Evolutionary conservation across 2,888 invertebrate species (phyloP).

Genomic region (Choristoneura rosaceana): DNA sequence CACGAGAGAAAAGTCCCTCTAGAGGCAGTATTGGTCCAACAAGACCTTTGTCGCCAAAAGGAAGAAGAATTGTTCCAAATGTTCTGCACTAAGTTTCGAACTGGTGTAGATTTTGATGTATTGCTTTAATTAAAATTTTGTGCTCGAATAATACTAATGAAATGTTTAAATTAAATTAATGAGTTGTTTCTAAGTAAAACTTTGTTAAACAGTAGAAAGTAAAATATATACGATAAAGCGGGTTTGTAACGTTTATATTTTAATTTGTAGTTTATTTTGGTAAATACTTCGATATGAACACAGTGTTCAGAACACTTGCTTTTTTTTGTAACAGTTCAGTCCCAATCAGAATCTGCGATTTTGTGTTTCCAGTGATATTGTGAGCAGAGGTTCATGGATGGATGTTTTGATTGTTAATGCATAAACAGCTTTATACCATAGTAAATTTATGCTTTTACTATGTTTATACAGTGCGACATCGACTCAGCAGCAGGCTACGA

Average conservation of each 20-base stretch:
- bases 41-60: conserved; percentile 1
- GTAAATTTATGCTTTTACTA: too few species aligned
- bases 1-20: not conserved
- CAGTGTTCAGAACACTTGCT: too few species aligned
- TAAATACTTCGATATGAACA: not conserved
- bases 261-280: not conserved
- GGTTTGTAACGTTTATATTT: conserved; percentile 1
- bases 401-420: too few species aligned
- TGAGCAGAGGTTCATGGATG: too few species aligned
- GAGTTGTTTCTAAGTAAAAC: conserved; percentile 2
- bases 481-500: too few species aligned
- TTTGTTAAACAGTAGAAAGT: not conserved
- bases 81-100: not conserved
- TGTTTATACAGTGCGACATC: too few species aligned
- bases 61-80: conserved; percentile 2
- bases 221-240: not conserved
- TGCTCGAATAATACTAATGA: not conserved
- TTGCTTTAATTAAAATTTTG: not conserved
- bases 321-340: too few species aligned
- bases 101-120: not conserved
- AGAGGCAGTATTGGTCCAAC: not conserved
- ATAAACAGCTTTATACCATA: too few species aligned
- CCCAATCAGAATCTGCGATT: too few species aligned
- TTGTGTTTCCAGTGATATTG: too few species aligned
- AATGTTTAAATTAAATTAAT: not conserved